Evolutionary conservation across 64 coral and sea anemone species (phyloP).

Genomic region (Montipora foliosa): DNA sequence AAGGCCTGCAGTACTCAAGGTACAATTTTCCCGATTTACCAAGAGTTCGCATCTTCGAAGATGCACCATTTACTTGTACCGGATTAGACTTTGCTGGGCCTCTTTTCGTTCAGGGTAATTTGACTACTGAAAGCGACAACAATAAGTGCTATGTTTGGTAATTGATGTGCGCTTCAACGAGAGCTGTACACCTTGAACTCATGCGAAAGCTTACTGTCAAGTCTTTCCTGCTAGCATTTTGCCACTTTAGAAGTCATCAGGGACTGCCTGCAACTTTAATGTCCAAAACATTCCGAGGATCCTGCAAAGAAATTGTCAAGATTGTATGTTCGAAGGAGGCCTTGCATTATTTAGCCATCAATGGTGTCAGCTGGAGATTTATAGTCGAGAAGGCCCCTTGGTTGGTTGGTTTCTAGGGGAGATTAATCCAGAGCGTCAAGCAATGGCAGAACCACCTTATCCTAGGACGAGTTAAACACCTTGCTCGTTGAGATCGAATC

Average conservation of each 20-base stretch:
- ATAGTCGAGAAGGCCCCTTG: no score
- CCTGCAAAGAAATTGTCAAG: slow-evolving; percentile 26
- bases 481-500: no score
- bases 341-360: slow-evolving; percentile 25
- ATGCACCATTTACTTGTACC: slow-evolving; percentile 24
- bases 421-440: no score
- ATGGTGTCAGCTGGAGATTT: no score
- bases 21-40: slow-evolving; percentile 23
- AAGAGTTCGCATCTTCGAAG: not conserved
- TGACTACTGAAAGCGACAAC: slow-evolving; percentile 17
- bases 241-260: not conserved
- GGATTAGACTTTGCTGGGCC: slow-evolving; percentile 7
- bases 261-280: slow-evolving; percentile 9
- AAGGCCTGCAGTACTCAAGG: slow-evolving; percentile 7
- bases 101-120: slow-evolving; percentile 9
- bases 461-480: no score
- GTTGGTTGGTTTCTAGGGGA: no score
- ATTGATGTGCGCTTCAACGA: no score
- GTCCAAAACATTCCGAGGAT: slow-evolving; percentile 2
- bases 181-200: not conserved
- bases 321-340: not conserved
- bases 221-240: slow-evolving; percentile 1
- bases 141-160: not conserved
- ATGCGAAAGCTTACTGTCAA: not conserved
- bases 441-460: no score